Conservation (phyloP, 2,888 invertebrate species). For the Xestia ashworthii region DNA sequence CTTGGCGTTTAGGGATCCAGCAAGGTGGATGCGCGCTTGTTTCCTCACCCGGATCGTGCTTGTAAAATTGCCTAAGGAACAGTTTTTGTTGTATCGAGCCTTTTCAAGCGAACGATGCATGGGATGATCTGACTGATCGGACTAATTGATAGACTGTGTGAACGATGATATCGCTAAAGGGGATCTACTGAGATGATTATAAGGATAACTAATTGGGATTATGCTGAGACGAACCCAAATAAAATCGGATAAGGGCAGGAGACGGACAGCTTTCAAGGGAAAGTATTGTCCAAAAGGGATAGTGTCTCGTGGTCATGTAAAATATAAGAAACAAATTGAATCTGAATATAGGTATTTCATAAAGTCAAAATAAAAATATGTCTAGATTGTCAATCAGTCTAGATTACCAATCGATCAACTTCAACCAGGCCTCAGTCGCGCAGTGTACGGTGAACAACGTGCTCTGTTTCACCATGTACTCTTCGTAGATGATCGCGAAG, state of each 20-base stretch:
- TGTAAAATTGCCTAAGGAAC: conserved; percentile 81
- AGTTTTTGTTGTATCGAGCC: neutral
- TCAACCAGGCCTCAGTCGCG: conserved; percentile 83
- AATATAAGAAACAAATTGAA: neutral
- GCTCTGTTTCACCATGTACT: conserved; percentile 83
- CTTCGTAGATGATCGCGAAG: conserved; percentile 75
- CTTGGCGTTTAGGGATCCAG: conserved; percentile 81
- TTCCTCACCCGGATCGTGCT: conserved; percentile 88
- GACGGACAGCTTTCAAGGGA: neutral
- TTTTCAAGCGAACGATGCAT: neutral
- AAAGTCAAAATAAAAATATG: neutral
- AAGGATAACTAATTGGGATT: neutral
- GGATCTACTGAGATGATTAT: neutral
- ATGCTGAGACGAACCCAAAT: neutral
- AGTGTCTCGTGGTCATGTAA: neutral
- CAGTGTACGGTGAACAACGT: conserved; percentile 82
- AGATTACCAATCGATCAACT: conserved; percentile 81
- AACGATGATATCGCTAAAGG: neutral
- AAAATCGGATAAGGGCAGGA: neutral
- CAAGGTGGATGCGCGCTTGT: conserved; percentile 81
- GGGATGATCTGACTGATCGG: neutral
- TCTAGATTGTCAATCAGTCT: neutral
- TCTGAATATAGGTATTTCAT: neutral
- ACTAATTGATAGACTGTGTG: neutral
- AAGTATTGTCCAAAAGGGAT: neutral